Percentiles rank a stretch among this genome's conserved stretches.
phyloP scores from a whole-genome alignment of 1,140 invertebrate genomes.

The Diabrotica undecimpunctata region DNA sequence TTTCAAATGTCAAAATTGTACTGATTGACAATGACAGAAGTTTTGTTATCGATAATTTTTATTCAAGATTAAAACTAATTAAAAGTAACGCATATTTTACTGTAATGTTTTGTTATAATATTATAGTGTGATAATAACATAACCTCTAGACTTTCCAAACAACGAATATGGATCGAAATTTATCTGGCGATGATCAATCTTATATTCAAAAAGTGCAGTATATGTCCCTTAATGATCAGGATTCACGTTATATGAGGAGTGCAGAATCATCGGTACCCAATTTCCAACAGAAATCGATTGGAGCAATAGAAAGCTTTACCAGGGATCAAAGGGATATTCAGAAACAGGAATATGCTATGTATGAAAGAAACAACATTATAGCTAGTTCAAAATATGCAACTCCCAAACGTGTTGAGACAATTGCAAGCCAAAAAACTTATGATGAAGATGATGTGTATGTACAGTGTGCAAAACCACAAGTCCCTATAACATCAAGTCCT shows the following conservation, averaged over 20 bases:
- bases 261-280: constrained; percentile 30
- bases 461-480: constrained; percentile 48
- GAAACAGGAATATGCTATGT: constrained; percentile 57
- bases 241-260: constrained; percentile 33
- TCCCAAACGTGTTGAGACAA: constrained; percentile 64
- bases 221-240: constrained; percentile 32
- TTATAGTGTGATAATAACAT: no score
- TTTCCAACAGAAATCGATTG: constrained; percentile 43
- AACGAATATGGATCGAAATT: constrained; percentile 15
- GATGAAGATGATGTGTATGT: constrained; percentile 45
- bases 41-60: no score
- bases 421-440: constrained; percentile 27
- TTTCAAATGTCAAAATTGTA: no score
- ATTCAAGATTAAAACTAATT: no score
- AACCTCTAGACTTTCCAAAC: no score
- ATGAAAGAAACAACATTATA: constrained; percentile 63
- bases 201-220: constrained; percentile 38
- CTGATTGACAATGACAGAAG: no score
- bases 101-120: no score
- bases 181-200: constrained; percentile 18
- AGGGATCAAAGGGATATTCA: constrained; percentile 40
- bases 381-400: constrained; percentile 73
- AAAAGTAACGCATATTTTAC: no score
- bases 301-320: constrained; percentile 56
- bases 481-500: constrained; percentile 49